Conservation (phyloP, 2,797 vertebrate species). For the Oreochromis grahami region DNA sequence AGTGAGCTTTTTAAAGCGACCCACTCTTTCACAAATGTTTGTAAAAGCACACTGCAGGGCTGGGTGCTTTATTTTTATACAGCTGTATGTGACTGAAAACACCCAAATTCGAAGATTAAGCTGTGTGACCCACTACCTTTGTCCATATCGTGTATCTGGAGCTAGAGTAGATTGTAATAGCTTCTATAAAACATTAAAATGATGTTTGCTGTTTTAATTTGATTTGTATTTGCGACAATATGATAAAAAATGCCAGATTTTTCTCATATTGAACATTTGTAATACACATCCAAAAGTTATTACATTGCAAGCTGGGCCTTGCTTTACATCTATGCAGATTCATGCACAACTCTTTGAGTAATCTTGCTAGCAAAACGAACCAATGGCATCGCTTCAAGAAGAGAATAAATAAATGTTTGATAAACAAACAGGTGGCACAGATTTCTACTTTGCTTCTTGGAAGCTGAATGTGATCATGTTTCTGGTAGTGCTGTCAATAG, state of each 20-base stretch:
- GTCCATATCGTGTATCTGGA: neutral
- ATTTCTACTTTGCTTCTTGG: neutral
- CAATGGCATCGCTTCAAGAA: neutral
- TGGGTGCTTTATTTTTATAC: neutral
- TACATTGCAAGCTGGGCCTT: too few species aligned
- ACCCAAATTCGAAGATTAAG: neutral
- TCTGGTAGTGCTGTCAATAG: too few species aligned
- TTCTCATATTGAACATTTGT: neutral
- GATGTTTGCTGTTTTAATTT: neutral
- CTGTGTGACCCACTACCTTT: neutral
- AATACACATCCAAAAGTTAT: neutral
- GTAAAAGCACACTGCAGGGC: neutral
- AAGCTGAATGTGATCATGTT: neutral
- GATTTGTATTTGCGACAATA: neutral
- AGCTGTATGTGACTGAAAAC: neutral
- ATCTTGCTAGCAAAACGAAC: neutral
- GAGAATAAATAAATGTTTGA: neutral
- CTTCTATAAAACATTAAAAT: neutral
- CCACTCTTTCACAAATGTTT: neutral
- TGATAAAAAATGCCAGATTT: neutral
- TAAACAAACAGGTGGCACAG: neutral
- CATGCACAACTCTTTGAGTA: neutral
- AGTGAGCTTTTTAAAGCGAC: neutral
- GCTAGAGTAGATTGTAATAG: neutral
- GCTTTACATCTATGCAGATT: neutral